Evolutionary conservation across 2,888 invertebrate genomes (phyloP), one percentile per base, ranked within the genome.

Genomic region (Ichneumon xanthorius): DNA sequence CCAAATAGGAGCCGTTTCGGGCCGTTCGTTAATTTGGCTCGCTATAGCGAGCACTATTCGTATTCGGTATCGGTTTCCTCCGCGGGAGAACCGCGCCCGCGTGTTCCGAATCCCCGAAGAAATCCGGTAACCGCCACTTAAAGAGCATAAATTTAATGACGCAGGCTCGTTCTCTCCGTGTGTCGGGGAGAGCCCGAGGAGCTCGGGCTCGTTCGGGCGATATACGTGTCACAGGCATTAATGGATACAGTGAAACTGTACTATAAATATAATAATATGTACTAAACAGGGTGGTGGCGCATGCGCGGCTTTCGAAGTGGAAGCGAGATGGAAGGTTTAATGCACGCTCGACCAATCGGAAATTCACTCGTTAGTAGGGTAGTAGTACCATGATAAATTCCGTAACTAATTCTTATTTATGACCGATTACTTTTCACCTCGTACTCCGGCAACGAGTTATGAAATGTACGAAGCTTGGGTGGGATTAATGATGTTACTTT

Each of bases 101-200:
- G 30, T 45, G 45, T 61, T 61, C 71, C 76, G 63, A 22, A n/a
- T 72, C 78, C 75, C 79, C 75, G 50, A 72, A 86, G 80, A 86
- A 84, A 87, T 82, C 82, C 71, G 70, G 86, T 84, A 87, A 87
- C 87, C 86, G 78, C 87, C 86, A 87, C 87, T 87, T 87, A 87
- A 87, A 86, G 87, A 82, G 87, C 84, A 87, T 87, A 86, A 87
- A 87, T 85, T 86, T 87, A 79, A 86, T 85, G 87, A 82, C 81
- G 78, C 75, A 71, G 71, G 75, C 48, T 79, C 82, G 75, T 82
- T 79, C 82, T 50, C 45, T 45, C 26, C 22, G 40, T 19, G 67
- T 3, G 16, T 48, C 16, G 45, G 2, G 40, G 37, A 55, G 67
- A 68, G 40, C 67, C 55, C 19, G 65, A 37, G 63, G 50, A 45